Percentiles rank a stretch among this genome's conserved stretches.
These are phyloP conservation scores for Phyllostomus discolor DNA, from an alignment of 2,113 vertebrate species.

Conservation along the genomic window DNA sequence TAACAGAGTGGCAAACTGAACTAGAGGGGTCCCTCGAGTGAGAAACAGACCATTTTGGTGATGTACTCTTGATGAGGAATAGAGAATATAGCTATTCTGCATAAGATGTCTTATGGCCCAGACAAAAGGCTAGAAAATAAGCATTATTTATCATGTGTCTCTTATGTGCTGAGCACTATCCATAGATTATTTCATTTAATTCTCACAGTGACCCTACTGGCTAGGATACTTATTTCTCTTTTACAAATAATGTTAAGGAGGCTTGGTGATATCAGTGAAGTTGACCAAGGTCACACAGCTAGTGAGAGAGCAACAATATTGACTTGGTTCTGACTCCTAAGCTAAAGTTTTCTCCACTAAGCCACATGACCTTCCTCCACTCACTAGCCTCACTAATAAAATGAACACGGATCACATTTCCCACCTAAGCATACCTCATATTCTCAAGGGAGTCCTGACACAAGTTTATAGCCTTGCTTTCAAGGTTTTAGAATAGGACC, in stretches of 20 bases:
- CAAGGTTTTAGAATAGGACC: not conserved
- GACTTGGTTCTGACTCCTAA: not conserved
- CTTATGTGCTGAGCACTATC: not conserved
- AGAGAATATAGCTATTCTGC: not conserved
- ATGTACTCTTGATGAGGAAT: not conserved
- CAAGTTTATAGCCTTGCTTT: not conserved
- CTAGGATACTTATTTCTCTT: not conserved
- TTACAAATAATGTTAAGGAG: not conserved
- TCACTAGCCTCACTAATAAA: slow-evolving; percentile 1
- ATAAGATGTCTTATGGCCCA: not conserved
- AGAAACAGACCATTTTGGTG: not conserved
- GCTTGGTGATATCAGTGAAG: not conserved
- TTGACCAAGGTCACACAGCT: slow-evolving; percentile 1
- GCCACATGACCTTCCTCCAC: not conserved
- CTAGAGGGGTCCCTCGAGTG: not conserved
- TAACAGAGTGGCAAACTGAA: not conserved
- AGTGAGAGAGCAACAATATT: not conserved
- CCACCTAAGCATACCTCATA: not conserved
- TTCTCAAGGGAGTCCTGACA: not conserved
- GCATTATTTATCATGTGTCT: not conserved
- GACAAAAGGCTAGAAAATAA: not conserved
- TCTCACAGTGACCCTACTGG: not conserved
- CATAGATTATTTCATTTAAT: not conserved
- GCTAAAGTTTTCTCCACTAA: not conserved
- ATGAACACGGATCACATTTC: not conserved